Conservation (phyloP, 2,113 vertebrate species). For the Neodon shergylaensis region DNA sequence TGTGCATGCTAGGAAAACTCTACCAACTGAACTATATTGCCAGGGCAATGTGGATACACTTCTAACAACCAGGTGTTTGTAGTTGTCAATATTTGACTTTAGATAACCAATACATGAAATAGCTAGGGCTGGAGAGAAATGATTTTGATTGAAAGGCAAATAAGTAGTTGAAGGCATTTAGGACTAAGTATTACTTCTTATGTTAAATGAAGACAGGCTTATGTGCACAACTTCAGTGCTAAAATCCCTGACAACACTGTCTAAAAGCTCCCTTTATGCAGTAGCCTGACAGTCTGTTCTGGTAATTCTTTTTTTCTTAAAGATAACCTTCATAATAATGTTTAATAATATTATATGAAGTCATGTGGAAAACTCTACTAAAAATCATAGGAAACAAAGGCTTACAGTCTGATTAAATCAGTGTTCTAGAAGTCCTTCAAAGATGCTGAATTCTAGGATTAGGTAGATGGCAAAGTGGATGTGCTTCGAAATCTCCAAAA, state of each 20-base stretch:
- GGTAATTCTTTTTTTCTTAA: not conserved
- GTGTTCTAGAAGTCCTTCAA: not conserved
- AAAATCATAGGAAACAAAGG: not conserved
- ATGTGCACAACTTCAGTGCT: fast-evolving
- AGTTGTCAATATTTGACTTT: not conserved
- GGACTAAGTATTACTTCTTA: not conserved
- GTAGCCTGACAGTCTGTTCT: not conserved
- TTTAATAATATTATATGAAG: not conserved
- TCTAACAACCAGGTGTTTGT: not conserved
- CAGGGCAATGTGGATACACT: not conserved
- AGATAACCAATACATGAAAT: not conserved
- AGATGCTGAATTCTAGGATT: not conserved
- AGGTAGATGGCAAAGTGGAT: no score
- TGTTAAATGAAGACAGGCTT: not conserved
- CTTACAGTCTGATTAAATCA: not conserved
- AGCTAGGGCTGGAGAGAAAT: not conserved
- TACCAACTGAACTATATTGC: not conserved
- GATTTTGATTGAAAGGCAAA: not conserved
- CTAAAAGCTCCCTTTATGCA: not conserved
- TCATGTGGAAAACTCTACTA: not conserved
- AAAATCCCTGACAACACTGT: not conserved
- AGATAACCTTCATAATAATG: not conserved
- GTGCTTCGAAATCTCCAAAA: not conserved
- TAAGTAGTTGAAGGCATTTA: not conserved
- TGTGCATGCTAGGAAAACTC: not conserved